These are phyloP conservation scores for Cerceris ruficornis DNA, from an alignment of 2,888 invertebrate genomes.

Conservation along the genomic window DNA sequence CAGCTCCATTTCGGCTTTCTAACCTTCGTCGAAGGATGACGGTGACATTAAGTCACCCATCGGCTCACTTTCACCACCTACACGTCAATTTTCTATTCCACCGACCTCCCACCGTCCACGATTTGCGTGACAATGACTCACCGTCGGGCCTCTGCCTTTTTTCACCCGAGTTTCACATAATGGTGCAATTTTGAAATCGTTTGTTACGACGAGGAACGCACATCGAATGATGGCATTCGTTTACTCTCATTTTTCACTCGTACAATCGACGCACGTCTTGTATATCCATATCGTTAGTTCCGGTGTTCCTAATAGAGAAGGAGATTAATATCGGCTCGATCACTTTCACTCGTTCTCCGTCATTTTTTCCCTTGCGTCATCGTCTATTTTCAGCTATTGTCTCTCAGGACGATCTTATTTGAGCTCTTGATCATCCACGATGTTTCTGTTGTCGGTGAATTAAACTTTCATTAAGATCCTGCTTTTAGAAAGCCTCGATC, in stretches of 20 bases:
- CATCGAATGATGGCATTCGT: not conserved
- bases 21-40: slow-evolving; percentile 34
- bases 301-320: slow-evolving; percentile 49
- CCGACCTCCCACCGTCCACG: slow-evolving; percentile 27
- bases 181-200: slow-evolving; percentile 49
- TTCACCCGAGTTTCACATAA: slow-evolving; percentile 36
- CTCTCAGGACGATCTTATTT: not conserved
- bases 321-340: slow-evolving; percentile 48
- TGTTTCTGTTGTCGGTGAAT: too few relatives aligned
- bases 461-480: too few relatives aligned
- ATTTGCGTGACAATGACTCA: slow-evolving; percentile 66
- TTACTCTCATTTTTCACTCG: slow-evolving; percentile 60
- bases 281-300: slow-evolving; percentile 45
- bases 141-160: slow-evolving; percentile 25
- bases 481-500: too few relatives aligned
- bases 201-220: not conserved
- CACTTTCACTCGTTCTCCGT: slow-evolving; percentile 47
- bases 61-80: slow-evolving; percentile 77
- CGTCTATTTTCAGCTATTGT: slow-evolving; percentile 15
- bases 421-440: too few relatives aligned
- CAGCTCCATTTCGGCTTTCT: slow-evolving; percentile 44
- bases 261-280: slow-evolving; percentile 43
- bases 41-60: slow-evolving; percentile 61
- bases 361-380: slow-evolving; percentile 37
- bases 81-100: slow-evolving; percentile 70